Evolutionary conservation across 2,797 vertebrate genomes (phyloP).

Genomic region (Perodicticus potto): DNA sequence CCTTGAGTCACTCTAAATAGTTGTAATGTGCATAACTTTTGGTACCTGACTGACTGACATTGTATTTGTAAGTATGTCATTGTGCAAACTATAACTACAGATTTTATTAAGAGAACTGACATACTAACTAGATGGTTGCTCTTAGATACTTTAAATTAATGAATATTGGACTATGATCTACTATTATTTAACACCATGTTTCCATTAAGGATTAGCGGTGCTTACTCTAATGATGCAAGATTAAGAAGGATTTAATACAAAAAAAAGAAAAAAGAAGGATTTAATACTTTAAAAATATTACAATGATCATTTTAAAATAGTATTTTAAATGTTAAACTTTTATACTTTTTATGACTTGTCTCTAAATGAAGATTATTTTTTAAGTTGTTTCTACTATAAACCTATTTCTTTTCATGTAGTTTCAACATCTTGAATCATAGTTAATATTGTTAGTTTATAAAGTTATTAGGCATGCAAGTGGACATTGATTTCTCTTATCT

Average conservation of each 20-base stretch:
- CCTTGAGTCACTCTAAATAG: constrained; percentile 39
- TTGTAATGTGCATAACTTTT: constrained; percentile 26
- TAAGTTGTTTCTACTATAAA: constrained; percentile 18
- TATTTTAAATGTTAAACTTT: constrained; percentile 9
- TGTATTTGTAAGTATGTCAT: constrained; percentile 37
- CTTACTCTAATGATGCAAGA: neutral
- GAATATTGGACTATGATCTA: neutral
- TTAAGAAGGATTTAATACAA: neutral
- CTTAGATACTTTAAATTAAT: constrained; percentile 59
- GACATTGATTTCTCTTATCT: neutral
- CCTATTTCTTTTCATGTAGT: constrained; percentile 46
- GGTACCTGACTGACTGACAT: constrained; percentile 4
- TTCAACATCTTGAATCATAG: constrained; percentile 44
- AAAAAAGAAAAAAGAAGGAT: neutral
- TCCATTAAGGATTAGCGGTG: constrained; percentile 41
- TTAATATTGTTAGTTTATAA: constrained; percentile 34
- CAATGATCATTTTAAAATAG: constrained; percentile 34
- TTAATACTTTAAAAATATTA: constrained; percentile 31
- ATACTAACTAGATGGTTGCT: neutral
- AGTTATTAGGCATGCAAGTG: neutral
- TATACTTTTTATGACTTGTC: neutral
- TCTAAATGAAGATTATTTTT: constrained; percentile 63
- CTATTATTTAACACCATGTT: neutral
- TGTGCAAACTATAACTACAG: constrained; percentile 60
- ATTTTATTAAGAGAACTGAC: constrained; percentile 57